These are phyloP conservation scores for Kryptolebias marmoratus DNA, from an alignment of 2,113 vertebrate genomes.

Conservation along the genomic window DNA sequence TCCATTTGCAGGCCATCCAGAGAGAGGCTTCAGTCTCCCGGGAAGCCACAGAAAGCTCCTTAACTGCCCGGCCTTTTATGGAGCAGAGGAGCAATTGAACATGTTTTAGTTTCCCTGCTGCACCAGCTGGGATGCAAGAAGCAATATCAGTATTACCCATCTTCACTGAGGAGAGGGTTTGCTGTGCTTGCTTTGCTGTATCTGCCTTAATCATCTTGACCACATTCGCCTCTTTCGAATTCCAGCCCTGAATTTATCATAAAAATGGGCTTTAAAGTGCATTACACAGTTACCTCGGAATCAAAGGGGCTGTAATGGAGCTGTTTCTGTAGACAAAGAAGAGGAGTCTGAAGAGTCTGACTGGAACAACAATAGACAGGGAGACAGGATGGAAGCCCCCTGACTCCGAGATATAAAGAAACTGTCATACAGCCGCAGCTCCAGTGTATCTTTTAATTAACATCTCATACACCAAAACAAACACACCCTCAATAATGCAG, in stretches of 20 bases:
- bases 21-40: constrained; percentile 41
- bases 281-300: constrained; percentile 55
- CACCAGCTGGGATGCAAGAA: constrained; percentile 26
- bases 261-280: constrained; percentile 36
- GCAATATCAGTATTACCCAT: constrained; percentile 54
- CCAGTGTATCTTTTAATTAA: constrained; percentile 73
- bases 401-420: constrained; percentile 52
- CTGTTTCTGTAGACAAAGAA: constrained; percentile 42
- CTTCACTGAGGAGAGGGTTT: constrained; percentile 20
- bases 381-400: constrained; percentile 30
- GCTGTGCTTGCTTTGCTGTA: constrained; percentile 26
- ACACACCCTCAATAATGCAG: constrained; percentile 71
- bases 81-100: constrained; percentile 49
- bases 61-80: constrained; percentile 56
- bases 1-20: constrained; percentile 57
- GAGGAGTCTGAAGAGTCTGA: constrained; percentile 7
- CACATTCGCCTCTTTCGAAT: constrained; percentile 30
- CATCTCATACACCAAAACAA: constrained; percentile 65
- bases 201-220: constrained; percentile 54
- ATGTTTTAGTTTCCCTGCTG: constrained; percentile 60
- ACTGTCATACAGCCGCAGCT: constrained; percentile 54
- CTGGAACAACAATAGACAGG: constrained; percentile 34
- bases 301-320: constrained; percentile 49
- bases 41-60: background rate
- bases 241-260: constrained; percentile 28